phyloP scores from a whole-genome alignment of 2,113 vertebrate genomes.

The Halichoeres trimaculatus region DNA sequence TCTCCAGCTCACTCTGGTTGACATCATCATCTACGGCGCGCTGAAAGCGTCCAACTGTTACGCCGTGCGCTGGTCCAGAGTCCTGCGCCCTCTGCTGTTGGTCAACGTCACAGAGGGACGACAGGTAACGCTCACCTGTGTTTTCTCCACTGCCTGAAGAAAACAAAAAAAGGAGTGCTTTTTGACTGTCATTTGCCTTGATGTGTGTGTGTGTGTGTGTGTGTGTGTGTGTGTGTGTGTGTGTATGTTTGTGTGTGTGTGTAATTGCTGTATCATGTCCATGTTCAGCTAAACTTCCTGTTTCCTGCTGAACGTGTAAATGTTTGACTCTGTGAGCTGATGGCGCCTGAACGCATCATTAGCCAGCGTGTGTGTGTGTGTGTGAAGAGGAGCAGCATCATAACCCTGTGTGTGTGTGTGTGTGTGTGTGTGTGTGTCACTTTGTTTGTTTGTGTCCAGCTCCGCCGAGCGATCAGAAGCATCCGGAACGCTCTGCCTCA shows the following conservation, averaged over 20 bases:
- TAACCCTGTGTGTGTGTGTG: neutral
- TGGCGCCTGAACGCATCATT: conserved; percentile 33
- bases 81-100: conserved; percentile 89
- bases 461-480: conserved; percentile 91
- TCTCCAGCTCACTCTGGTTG: conserved; percentile 86
- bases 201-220: neutral
- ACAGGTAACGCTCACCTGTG: conserved; percentile 81
- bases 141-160: too few relatives aligned
- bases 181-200: too few relatives aligned
- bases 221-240: too few relatives aligned
- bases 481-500: conserved; percentile 92
- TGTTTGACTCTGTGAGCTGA: conserved; percentile 19
- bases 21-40: conserved; percentile 86
- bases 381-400: neutral
- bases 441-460: conserved; percentile 79
- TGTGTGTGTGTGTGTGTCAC: too few relatives aligned
- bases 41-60: conserved; percentile 77
- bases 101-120: conserved; percentile 93
- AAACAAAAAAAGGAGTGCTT: too few relatives aligned
- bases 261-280: neutral
- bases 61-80: conserved; percentile 89
- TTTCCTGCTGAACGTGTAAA: conserved; percentile 13
- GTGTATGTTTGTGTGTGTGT: neutral
- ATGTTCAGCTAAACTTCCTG: conserved; percentile 17
- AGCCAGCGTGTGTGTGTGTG: neutral